A percentile compares a stretch with the other conserved stretches of the same genome.
Conservation (phyloP, 1,140 invertebrate species). For the Manduca sexta region DNA sequence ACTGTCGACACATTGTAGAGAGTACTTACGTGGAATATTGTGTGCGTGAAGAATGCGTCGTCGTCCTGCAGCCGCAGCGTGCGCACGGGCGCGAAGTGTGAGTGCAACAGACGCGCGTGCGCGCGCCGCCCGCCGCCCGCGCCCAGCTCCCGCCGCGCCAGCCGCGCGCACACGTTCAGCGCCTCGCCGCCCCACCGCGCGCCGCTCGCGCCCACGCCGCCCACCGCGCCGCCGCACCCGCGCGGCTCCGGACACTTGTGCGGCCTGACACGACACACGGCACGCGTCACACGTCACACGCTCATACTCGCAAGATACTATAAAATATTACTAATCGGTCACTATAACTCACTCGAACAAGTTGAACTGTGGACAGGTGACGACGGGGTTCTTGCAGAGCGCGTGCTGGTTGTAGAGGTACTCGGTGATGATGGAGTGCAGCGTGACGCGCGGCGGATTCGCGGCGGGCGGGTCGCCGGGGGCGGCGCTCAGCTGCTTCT, state of each 20-base stretch:
- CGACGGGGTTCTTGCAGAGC: constrained; percentile 94
- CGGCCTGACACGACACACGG: constrained; percentile 74
- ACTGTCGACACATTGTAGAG: too few species aligned
- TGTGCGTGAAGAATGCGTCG: constrained; percentile 87
- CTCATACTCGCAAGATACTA: neutral
- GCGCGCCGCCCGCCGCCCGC: constrained; percentile 75
- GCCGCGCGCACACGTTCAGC: constrained; percentile 80
- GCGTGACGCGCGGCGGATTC: constrained; percentile 73
- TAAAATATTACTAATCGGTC: too few species aligned
- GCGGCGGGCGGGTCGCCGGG: constrained; percentile 19
- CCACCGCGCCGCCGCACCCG: constrained; percentile 79
- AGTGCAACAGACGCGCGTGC: constrained; percentile 89
- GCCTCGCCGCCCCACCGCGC: constrained; percentile 79
- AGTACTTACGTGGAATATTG: constrained; percentile 63
- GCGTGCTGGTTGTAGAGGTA: constrained; percentile 97
- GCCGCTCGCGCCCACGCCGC: constrained; percentile 80
- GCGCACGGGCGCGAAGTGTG: constrained; percentile 90
- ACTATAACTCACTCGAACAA: constrained; percentile 80
- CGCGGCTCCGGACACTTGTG: constrained; percentile 93
- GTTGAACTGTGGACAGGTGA: constrained; percentile 93
- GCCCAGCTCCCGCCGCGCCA: constrained; percentile 79
- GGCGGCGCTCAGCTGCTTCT: constrained; percentile 75
- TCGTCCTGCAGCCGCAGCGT: constrained; percentile 85
- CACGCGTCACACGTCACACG: neutral
- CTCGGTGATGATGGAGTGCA: constrained; percentile 96